Evolutionary conservation across 2,113 vertebrate genomes (phyloP).

Genomic region (Eretmochelys imbricata): DNA sequence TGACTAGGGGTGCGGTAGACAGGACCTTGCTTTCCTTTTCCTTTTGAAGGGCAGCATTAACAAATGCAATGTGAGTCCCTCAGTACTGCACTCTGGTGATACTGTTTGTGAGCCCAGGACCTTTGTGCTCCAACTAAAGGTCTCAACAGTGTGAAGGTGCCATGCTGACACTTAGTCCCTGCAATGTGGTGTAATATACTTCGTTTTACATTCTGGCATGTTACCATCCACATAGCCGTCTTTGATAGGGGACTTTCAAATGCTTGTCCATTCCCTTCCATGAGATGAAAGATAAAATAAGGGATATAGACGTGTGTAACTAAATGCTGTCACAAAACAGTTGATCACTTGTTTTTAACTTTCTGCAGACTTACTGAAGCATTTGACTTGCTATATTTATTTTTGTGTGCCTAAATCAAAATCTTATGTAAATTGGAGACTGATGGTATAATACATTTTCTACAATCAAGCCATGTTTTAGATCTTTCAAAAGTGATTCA

Average conservation of each 20-base stretch:
- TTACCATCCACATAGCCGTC: not conserved
- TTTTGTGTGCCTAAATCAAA: constrained; percentile 63
- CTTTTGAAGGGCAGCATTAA: rapidly evolving
- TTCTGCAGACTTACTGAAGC: constrained; percentile 45
- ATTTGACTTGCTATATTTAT: constrained; percentile 60
- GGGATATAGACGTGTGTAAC: not conserved
- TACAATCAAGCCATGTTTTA: constrained; percentile 63
- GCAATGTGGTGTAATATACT: not conserved
- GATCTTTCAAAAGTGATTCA: constrained; percentile 42
- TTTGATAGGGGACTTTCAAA: not conserved
- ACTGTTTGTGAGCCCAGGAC: not conserved
- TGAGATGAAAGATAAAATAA: not conserved
- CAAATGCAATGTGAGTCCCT: not conserved
- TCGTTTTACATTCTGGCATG: not conserved
- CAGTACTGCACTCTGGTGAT: rapidly evolving
- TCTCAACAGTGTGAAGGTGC: not conserved
- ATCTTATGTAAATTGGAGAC: constrained; percentile 52
- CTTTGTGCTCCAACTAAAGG: not conserved
- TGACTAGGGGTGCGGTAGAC: not conserved
- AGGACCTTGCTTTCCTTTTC: not conserved
- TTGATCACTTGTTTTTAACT: constrained; percentile 9
- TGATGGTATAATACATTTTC: constrained; percentile 37
- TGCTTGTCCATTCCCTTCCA: not conserved
- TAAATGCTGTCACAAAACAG: not conserved
- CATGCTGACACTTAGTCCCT: not conserved